Evolutionary conservation across 2,888 invertebrate species (phyloP).

Genomic region (Hirudinaria manillensis): DNA sequence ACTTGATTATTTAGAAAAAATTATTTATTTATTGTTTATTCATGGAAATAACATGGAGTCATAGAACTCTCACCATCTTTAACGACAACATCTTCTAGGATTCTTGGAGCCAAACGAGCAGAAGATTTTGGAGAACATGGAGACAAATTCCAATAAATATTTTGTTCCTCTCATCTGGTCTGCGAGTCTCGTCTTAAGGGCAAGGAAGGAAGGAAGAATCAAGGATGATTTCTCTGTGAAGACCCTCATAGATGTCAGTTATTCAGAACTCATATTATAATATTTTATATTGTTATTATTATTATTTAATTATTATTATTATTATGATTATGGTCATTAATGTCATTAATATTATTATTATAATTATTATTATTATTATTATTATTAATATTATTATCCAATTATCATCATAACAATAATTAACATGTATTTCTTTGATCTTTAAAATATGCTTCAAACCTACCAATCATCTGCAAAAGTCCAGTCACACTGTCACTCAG

Average conservation of each 20-base stretch:
- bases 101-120: slow-evolving; percentile 62
- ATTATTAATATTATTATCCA: no score
- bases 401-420: no score
- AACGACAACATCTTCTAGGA: slow-evolving; percentile 54
- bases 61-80: no score
- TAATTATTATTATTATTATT: no score
- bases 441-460: no score
- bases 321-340: background rate
- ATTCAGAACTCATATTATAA: background rate
- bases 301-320: background rate
- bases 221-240: slow-evolving; percentile 79
- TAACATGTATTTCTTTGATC: no score
- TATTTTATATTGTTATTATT: background rate
- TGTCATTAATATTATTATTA: no score
- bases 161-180: slow-evolving; percentile 66
- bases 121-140: slow-evolving; percentile 59
- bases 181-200: slow-evolving; percentile 60
- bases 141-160: slow-evolving; percentile 63
- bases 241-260: slow-evolving; percentile 68
- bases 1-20: no score
- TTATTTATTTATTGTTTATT: no score
- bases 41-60: no score
- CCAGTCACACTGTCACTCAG: no score
- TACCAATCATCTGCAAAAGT: no score
- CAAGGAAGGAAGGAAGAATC: slow-evolving; percentile 58